Base-by-base conservation (phyloP, 2,888 invertebrate species). In the Metacarcinus magister region DNA sequence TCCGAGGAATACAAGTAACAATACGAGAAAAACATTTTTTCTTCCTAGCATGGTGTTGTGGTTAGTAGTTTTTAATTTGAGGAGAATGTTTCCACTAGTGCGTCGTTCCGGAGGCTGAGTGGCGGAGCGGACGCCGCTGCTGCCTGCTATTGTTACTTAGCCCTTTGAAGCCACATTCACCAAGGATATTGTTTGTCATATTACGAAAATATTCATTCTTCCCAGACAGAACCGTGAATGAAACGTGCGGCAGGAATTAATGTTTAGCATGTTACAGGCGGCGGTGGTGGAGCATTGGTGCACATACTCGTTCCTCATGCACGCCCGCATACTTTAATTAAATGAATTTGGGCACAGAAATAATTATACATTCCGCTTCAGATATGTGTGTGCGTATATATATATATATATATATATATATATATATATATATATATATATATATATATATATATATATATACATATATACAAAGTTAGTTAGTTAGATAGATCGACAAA, bases 281-380 rank as follows among this genome's bases (percentile, higher is more conserved):
- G 87, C 82, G 82, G 82, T 13, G n/a, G 75, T 10, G 87, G 87
- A 19, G 87, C 87, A 87, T 87, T 87, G 87, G 39, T 39, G 87
- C 87, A 87, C 87, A 87, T n/a, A 10, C 39, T 16, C n/a, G 19
- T 7, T 23, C 44, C 46, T 44, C n/a, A 92, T 32, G 44, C 92
- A 54, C 39, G 60, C n/a, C n/a, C 19, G 16, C 91, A 1, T 8
- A 91, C 48, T 48, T 48, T 48, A 44, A 91, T 48, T 91, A 46
- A 48, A 91, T 23, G 48, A 48, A 46, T 91, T 48, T 91, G 28
- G n/a, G 28, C 23, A 28, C 28, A 46, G 44, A n/a, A 48, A 46
- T 91, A 46, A 48, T 48, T 46, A 91, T 91, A 91, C 28, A 91
- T 91, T 48, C 48, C 39, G 39, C 28, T 28, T 19, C 60, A 60